Evolutionary conservation across 1,140 invertebrate species (phyloP).

Genomic region (Procambarus clarkii): DNA sequence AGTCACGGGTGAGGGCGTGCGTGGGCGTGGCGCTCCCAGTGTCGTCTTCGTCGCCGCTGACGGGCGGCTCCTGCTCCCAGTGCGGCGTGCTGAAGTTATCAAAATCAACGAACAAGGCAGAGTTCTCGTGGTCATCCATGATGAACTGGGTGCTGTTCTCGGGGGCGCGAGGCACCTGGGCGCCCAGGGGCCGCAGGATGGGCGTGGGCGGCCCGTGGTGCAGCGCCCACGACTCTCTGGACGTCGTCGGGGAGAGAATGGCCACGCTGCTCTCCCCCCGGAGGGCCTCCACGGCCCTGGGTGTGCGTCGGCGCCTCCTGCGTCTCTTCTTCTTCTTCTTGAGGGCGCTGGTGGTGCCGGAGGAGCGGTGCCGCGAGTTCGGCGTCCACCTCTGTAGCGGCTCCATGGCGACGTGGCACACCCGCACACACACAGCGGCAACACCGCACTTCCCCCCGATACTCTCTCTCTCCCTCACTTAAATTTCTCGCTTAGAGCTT

Average conservation of each 20-base stretch:
- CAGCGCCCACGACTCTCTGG: constrained; percentile 42
- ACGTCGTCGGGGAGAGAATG: constrained; percentile 43
- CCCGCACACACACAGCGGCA: constrained; percentile 34
- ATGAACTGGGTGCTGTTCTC: constrained; percentile 76
- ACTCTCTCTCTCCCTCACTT: constrained; percentile 57
- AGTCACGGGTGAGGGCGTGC: constrained; percentile 66
- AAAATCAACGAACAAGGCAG: constrained; percentile 73
- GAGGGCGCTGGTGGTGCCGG: constrained; percentile 18
- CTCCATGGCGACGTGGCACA: constrained; percentile 41
- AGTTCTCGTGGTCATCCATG: constrained; percentile 75
- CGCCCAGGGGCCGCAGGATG: constrained; percentile 73
- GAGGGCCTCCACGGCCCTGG: neutral
- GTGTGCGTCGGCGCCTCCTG: constrained; percentile 52
- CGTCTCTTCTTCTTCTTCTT: constrained; percentile 67
- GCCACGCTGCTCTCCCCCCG: constrained; percentile 19
- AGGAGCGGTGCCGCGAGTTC: constrained; percentile 34
- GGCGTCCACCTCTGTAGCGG: constrained; percentile 42
- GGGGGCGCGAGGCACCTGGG: constrained; percentile 75
- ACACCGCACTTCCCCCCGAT: constrained; percentile 46
- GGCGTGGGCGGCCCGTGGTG: constrained; percentile 55
- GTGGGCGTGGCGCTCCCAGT: constrained; percentile 55
- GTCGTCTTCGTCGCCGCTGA: constrained; percentile 59
- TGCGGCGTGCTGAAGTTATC: constrained; percentile 67
- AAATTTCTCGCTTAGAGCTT: constrained; percentile 23
- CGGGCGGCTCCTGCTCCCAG: constrained; percentile 55